phyloP scores from a whole-genome alignment of 2,888 invertebrate genomes.

The Heliconius hortense region DNA sequence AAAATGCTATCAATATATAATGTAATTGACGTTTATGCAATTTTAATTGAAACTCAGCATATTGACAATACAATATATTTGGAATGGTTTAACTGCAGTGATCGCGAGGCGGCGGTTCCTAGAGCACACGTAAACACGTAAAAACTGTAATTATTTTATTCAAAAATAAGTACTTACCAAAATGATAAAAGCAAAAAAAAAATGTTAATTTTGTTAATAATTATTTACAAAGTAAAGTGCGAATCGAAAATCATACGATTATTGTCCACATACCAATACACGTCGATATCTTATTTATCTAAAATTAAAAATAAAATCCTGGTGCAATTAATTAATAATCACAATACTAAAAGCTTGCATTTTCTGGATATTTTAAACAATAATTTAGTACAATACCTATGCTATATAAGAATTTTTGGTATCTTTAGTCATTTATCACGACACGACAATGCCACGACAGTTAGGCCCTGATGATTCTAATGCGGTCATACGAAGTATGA shows the following conservation, averaged over 20 bases:
- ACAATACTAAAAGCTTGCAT: slow-evolving; percentile 53
- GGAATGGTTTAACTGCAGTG: slow-evolving; percentile 62
- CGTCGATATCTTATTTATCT: slow-evolving; percentile 38
- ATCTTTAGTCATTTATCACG: slow-evolving; percentile 62
- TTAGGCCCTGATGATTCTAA: slow-evolving; percentile 59
- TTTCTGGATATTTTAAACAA: slow-evolving; percentile 47
- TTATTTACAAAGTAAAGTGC: slow-evolving; percentile 61
- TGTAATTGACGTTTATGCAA: slow-evolving; percentile 45
- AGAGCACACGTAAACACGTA: slow-evolving; percentile 32
- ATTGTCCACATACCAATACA: slow-evolving; percentile 45
- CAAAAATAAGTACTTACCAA: slow-evolving; percentile 71
- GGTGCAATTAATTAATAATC: slow-evolving; percentile 50
- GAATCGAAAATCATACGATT: slow-evolving; percentile 47
- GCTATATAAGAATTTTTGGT: slow-evolving; percentile 63
- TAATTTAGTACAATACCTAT: slow-evolving; percentile 61
- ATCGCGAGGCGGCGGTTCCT: slow-evolving; percentile 71
- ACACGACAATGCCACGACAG: slow-evolving; percentile 58
- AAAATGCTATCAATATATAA: slow-evolving; percentile 23
- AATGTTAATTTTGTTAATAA: slow-evolving; percentile 57
- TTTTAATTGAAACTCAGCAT: slow-evolving; percentile 10
- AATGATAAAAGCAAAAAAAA: slow-evolving; percentile 43
- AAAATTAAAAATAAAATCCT: slow-evolving; percentile 47
- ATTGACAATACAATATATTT: slow-evolving; percentile 47
- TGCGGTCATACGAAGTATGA: slow-evolving; percentile 37
- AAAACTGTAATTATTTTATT: slow-evolving; percentile 40